Conservation (phyloP, 2,888 invertebrate genomes). For the Clitarchus hookeri region DNA sequence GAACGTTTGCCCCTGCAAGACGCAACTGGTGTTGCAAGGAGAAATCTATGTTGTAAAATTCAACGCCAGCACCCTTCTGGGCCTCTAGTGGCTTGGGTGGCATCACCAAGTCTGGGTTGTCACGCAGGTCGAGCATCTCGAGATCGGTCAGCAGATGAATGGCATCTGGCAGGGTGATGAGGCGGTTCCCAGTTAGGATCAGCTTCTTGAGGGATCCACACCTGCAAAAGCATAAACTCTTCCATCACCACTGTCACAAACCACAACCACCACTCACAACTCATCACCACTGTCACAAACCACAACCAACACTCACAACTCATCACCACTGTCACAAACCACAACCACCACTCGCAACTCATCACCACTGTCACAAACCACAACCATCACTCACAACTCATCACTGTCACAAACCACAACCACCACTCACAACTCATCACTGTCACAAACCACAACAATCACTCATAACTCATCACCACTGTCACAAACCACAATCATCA, state of each 20-base stretch:
- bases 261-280: too few relatives aligned
- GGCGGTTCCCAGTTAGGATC: conserved; percentile 88
- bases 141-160: conserved; percentile 92
- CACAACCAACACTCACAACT: too few relatives aligned
- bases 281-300: too few relatives aligned
- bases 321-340: not conserved
- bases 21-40: conserved; percentile 93
- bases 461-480: too few relatives aligned
- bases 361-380: not conserved
- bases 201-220: conserved; percentile 93
- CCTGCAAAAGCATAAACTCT: conserved; percentile 56
- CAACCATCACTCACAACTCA: not conserved
- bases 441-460: too few relatives aligned
- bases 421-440: not conserved
- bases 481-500: too few relatives aligned
- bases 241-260: not conserved
- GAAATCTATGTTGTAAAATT: conserved; percentile 99
- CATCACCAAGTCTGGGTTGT: conserved; percentile 95
- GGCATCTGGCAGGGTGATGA: conserved; percentile 96
- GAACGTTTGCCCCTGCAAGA: conserved; percentile 86
- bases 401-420: not conserved
- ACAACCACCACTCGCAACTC: too few relatives aligned
- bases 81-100: conserved; percentile 92
- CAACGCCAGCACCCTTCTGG: conserved; percentile 77
- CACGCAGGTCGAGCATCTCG: conserved; percentile 85